Evolutionary conservation across 2,113 vertebrate species (phyloP).

Genomic region (Chlorodrepanis virens): DNA sequence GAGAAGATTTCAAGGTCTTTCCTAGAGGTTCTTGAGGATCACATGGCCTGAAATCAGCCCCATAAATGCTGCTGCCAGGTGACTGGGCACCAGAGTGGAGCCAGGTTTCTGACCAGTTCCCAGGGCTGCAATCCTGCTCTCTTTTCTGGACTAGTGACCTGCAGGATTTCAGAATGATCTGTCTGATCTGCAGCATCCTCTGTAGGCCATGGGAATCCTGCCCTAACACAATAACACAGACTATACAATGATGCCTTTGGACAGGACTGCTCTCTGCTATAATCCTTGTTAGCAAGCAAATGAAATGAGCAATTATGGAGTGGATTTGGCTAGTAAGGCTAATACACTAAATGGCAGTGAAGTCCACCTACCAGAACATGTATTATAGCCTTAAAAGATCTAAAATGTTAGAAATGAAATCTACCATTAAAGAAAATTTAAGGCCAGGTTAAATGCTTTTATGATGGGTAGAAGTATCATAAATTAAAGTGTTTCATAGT

Average conservation of each 20-base stretch:
- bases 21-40: not conserved
- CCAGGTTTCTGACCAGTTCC: not conserved
- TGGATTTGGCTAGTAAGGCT: not conserved
- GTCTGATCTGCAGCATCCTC: not conserved
- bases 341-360: not conserved
- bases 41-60: not conserved
- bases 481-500: slow-evolving; percentile 70
- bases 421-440: slow-evolving; percentile 68
- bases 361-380: not conserved
- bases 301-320: not conserved
- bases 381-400: slow-evolving; percentile 16
- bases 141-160: not conserved
- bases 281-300: not conserved
- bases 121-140: not conserved
- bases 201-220: not conserved
- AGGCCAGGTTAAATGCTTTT: slow-evolving; percentile 57
- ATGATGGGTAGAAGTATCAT: slow-evolving; percentile 60
- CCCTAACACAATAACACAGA: not conserved
- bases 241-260: not conserved
- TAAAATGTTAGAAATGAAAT: slow-evolving; percentile 38
- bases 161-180: not conserved
- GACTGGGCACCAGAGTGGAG: not conserved
- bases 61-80: rapidly evolving
- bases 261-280: not conserved
- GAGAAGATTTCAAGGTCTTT: not conserved